These are phyloP conservation scores for Promerops cafer DNA, from an alignment of 2,113 vertebrate species.

Conservation along the genomic window DNA sequence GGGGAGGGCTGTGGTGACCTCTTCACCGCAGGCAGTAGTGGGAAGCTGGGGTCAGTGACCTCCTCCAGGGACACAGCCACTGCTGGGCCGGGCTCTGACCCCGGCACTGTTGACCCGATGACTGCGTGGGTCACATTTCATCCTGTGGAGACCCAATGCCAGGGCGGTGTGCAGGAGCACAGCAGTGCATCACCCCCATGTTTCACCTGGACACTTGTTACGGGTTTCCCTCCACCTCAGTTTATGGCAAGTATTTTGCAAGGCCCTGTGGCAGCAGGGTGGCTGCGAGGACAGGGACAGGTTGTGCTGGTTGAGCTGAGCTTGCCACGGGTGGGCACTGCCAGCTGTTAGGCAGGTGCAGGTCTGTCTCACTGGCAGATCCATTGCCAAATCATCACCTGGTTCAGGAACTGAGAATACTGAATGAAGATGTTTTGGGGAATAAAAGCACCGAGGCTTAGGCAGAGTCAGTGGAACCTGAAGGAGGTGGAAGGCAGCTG, in stretches of 20 bases:
- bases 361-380: not conserved
- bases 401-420: not conserved
- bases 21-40: not conserved
- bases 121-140: not conserved
- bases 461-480: not conserved
- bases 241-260: not conserved
- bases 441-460: not conserved
- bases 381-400: not conserved
- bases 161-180: rapidly evolving
- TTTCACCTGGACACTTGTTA: not conserved
- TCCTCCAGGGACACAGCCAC: not conserved
- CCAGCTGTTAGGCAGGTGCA: not conserved
- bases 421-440: not conserved
- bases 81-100: not conserved
- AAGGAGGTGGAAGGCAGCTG: not conserved
- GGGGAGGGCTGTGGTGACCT: not conserved
- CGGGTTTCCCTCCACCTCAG: rapidly evolving
- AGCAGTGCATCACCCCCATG: rapidly evolving
- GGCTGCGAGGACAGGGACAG: not conserved
- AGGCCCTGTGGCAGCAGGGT: not conserved
- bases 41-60: slow-evolving; percentile 29
- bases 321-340: rapidly evolving
- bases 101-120: rapidly evolving
- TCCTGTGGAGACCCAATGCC: rapidly evolving
- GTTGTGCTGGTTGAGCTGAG: not conserved